These are phyloP conservation scores for Heterotis niloticus DNA, from an alignment of 2,113 vertebrate species.

Conservation along the genomic window DNA sequence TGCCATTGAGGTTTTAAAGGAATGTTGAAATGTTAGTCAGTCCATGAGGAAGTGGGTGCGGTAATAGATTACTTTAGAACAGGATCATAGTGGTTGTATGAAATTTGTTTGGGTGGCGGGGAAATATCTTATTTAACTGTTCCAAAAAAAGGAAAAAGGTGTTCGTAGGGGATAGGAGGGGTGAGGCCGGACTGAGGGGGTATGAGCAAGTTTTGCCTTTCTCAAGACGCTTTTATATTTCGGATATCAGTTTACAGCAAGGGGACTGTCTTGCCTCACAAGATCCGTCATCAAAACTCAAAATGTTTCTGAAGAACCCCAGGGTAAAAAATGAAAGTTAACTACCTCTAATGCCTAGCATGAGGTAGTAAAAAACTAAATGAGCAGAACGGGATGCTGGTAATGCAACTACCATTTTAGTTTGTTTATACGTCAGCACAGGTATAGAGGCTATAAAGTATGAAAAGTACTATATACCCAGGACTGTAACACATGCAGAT, in stretches of 20 bases:
- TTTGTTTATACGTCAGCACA: slow-evolving; percentile 1
- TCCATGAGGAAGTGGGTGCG: not conserved
- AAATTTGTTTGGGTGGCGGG: too few relatives aligned
- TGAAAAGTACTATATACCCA: not conserved
- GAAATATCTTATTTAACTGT: too few relatives aligned
- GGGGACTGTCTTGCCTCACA: not conserved
- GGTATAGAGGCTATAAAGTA: not conserved
- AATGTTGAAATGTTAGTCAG: not conserved
- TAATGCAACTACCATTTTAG: not conserved
- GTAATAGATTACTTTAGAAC: too few relatives aligned
- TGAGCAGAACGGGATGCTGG: not conserved
- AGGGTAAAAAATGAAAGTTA: not conserved
- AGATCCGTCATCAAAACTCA: not conserved
- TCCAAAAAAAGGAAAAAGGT: too few relatives aligned
- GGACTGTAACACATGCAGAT: not conserved
- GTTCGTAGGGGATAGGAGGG: too few relatives aligned
- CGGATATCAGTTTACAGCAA: not conserved
- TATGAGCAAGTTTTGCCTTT: too few relatives aligned
- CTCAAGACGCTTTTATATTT: too few relatives aligned
- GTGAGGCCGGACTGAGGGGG: too few relatives aligned
- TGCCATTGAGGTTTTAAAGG: not conserved
- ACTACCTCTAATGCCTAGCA: not conserved
- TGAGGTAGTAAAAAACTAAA: not conserved
- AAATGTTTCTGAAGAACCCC: not conserved
- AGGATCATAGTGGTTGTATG: too few relatives aligned